Base-by-base conservation (phyloP, 2,113 vertebrate genomes). In the Paratilapia polleni region DNA sequence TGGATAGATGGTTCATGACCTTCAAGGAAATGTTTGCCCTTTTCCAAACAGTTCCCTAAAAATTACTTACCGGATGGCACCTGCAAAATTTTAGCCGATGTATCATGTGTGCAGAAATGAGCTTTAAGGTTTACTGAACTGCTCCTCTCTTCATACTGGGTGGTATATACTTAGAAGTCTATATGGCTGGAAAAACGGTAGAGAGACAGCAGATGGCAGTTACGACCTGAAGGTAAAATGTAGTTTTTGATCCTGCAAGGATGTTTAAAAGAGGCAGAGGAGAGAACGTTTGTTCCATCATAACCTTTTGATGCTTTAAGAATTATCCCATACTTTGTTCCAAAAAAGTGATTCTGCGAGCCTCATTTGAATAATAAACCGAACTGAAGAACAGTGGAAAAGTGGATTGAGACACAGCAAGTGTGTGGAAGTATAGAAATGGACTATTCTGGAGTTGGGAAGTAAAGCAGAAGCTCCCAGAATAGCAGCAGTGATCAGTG, bases 401-500 rank as follows among this genome's bases (percentile, higher is more conserved):
- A 70, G 38, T 26, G 7, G 43, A 82, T 36, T 31, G 68, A 11
- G 66, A 66, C 38, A 20, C 73, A 38, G 68, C 52, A 20, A 61
- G 70, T 14, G 73, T 41, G 76, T 59, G 63, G 81, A 86, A 61
- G 70, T 26, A 78, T 64, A 75, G 80, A 74, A 77, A 68, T 20
- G 57, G 62, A 28, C 54, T 63, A 17, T 59, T 70, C 11, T 66
- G 38, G 86, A 83, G 83, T 58, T 19, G 78, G 12, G 76, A 52
- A 63, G 66, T n/a, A 5, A 79, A 84, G 80, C 83, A 70, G 90
- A 88, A 84, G 57, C 76, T 85, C 92, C 90, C 54, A 92, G 93
- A 96, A 95, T 95, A 95, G 95, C 85, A 87, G 52, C 64, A 52
- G 90, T 7, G 57, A 84, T 64, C 74, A 79, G 80, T 47, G 78